Evolutionary conservation across 2,797 vertebrate genomes (phyloP).

Genomic region (Etheostoma perlongum): DNA sequence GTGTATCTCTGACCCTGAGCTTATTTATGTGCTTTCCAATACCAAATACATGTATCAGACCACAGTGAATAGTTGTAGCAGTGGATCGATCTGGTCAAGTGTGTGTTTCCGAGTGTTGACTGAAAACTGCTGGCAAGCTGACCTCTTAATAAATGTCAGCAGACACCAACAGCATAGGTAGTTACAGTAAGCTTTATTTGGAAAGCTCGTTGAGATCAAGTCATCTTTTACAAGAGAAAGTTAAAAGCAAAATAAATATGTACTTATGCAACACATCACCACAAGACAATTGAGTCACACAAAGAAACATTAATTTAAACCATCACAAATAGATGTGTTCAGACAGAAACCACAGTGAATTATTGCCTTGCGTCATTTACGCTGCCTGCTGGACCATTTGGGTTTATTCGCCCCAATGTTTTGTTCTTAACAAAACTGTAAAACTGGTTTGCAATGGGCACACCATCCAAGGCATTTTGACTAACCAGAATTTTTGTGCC

Average conservation of each 20-base stretch:
- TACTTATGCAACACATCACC: background rate
- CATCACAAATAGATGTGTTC: background rate
- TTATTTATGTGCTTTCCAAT: conserved; percentile 15
- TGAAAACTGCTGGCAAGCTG: background rate
- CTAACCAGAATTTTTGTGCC: background rate
- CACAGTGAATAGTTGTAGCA: background rate
- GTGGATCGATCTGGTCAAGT: background rate
- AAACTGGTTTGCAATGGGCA: background rate
- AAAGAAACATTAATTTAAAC: background rate
- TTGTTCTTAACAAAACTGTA: background rate
- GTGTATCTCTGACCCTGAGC: conserved; percentile 4
- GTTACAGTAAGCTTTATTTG: background rate
- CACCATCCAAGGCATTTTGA: background rate
- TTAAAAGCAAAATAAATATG: background rate
- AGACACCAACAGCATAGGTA: background rate
- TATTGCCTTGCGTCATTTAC: too few species aligned
- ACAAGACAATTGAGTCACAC: background rate
- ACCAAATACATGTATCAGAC: conserved; percentile 18
- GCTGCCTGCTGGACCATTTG: too few species aligned
- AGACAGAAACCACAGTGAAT: background rate
- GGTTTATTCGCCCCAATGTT: too few species aligned
- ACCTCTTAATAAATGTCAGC: background rate
- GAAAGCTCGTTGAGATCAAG: background rate
- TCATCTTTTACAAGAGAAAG: background rate
- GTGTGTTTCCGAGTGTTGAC: background rate